Conservation (phyloP, 35 echinoderm and acorn worm species). For the Stichopus chloronotus region DNA sequence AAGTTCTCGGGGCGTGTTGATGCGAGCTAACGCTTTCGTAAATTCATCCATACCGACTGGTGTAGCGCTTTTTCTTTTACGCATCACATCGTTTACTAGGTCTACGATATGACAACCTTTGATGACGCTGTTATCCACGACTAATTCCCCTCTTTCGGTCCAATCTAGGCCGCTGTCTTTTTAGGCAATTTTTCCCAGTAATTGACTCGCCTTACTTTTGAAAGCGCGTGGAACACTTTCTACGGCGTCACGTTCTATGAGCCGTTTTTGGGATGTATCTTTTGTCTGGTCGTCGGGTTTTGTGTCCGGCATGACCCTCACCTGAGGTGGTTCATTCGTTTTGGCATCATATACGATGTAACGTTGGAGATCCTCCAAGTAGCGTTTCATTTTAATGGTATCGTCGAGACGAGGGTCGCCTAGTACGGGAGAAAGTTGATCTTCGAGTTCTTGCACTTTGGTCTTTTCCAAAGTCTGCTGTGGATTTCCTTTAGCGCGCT, state of each 20-base stretch:
- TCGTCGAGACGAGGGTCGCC: not conserved
- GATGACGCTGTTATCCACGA: not conserved
- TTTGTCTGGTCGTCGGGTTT: no score
- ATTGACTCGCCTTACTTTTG: not conserved
- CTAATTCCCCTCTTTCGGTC: not conserved
- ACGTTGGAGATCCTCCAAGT: not conserved
- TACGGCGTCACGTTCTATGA: no score
- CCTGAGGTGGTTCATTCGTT: not conserved
- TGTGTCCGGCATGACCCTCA: not conserved
- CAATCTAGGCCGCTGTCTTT: not conserved
- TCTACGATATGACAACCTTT: not conserved
- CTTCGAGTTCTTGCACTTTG: constrained; percentile 23
- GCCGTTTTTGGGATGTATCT: no score
- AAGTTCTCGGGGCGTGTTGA: constrained; percentile 2
- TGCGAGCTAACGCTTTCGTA: not conserved
- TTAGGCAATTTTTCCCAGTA: not conserved
- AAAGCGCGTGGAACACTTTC: no score
- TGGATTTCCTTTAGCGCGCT: not conserved
- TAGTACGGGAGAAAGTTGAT: not conserved
- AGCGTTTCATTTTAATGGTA: constrained; percentile 45
- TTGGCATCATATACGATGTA: not conserved
- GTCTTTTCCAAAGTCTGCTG: not conserved
- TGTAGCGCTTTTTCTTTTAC: not conserved
- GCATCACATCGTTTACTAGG: not conserved
- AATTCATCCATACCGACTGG: not conserved